Conservation (phyloP, 2,888 invertebrate species). For the Diplazon laetatorius region DNA sequence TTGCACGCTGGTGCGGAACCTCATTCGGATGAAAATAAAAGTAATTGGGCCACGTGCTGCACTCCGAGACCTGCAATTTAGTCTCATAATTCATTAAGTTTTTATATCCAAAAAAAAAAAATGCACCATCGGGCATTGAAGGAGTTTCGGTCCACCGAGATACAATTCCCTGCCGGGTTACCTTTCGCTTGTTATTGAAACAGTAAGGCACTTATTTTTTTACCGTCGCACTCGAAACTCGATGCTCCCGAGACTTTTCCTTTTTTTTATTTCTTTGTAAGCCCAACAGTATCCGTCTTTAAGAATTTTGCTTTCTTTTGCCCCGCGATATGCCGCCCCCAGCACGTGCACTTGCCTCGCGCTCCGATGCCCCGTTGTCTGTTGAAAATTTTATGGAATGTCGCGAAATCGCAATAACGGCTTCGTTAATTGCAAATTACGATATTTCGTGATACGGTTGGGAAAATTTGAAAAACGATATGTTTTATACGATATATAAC, state of each 20-base stretch:
- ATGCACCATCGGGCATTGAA: constrained; percentile 20
- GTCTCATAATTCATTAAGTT: constrained; percentile 56
- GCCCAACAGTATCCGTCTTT: constrained; percentile 55
- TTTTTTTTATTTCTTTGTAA: background rate
- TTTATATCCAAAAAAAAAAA: constrained; percentile 66
- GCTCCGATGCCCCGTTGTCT: constrained; percentile 21
- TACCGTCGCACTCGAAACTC: constrained; percentile 4
- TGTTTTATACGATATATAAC: no score
- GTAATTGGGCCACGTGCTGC: background rate
- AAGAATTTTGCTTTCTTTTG: constrained; percentile 46
- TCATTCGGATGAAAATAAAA: background rate
- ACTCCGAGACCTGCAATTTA: constrained; percentile 54
- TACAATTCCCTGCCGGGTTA: constrained; percentile 38
- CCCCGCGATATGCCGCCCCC: constrained; percentile 17
- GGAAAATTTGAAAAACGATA: no score
- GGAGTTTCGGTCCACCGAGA: constrained; percentile 36
- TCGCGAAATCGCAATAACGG: background rate
- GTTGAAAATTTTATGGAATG: constrained; percentile 1
- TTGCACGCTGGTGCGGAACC: background rate
- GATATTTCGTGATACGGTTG: no score
- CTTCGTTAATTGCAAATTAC: background rate
- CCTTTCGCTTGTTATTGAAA: constrained; percentile 52
- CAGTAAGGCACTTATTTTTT: constrained; percentile 47
- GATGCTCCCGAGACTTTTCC: background rate
- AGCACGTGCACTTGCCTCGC: constrained; percentile 30